Conservation (phyloP, 2,888 invertebrate species). For the Chloromyia formosa region DNA sequence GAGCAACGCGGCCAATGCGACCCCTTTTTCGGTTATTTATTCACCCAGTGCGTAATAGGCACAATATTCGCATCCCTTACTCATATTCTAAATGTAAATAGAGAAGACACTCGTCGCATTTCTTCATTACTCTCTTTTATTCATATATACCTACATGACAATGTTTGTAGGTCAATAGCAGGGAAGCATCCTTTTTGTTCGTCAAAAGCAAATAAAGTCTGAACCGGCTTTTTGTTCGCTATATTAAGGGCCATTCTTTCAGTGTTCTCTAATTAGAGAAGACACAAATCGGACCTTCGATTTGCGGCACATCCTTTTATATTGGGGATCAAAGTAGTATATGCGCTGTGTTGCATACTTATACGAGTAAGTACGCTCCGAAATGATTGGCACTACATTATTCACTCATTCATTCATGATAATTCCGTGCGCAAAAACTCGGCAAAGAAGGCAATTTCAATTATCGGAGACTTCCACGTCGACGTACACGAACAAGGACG, state of each 20-base stretch:
- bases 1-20: slow-evolving; percentile 16
- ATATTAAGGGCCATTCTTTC: no score
- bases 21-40: background rate
- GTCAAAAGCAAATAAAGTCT: no score
- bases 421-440: background rate
- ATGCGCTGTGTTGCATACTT: background rate
- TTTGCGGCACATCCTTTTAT: slow-evolving; percentile 43
- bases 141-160: no score
- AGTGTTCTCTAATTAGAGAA: slow-evolving; percentile 51
- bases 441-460: slow-evolving; percentile 44
- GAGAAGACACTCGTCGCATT: no score
- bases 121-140: no score
- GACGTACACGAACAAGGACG: slow-evolving; percentile 8
- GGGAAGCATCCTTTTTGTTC: no score
- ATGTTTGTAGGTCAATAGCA: no score
- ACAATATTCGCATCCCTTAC: background rate
- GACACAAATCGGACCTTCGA: slow-evolving; percentile 53
- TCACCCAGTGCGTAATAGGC: background rate
- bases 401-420: slow-evolving; percentile 25
- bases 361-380: background rate
- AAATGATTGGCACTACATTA: slow-evolving; percentile 16
- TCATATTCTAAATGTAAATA: background rate
- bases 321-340: slow-evolving; percentile 8
- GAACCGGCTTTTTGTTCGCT: no score
- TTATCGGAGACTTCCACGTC: slow-evolving; percentile 13